Percentiles rank a stretch among this genome's conserved stretches.
phyloP scores from a whole-genome alignment of 1,140 invertebrate genomes.

The Leptinotarsa texana region DNA sequence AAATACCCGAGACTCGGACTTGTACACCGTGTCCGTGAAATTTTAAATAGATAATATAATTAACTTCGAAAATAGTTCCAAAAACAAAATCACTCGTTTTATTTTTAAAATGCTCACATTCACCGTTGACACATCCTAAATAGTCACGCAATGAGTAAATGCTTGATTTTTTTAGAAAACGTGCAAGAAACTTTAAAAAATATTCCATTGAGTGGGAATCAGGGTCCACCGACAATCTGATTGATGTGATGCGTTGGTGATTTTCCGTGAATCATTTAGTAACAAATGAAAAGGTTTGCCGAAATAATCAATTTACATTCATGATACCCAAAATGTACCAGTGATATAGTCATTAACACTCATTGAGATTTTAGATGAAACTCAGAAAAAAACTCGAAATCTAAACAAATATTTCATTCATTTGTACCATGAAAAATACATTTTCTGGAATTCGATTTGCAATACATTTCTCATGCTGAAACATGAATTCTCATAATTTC shows the following conservation, averaged over 20 bases:
- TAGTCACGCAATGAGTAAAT: conserved; percentile 4
- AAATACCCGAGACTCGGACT: background rate
- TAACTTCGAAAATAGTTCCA: background rate
- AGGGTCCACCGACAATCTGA: background rate
- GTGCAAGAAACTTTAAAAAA: background rate
- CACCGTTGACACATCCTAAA: conserved; percentile 2
- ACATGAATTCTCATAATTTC: no score
- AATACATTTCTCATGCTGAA: no score
- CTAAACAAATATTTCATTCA: no score
- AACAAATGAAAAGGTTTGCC: no score
- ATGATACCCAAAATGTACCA: no score
- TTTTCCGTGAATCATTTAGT: no score
- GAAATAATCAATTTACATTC: no score
- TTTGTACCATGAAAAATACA: no score
- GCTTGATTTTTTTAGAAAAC: background rate
- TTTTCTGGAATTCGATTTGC: no score
- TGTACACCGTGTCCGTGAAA: background rate
- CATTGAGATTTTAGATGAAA: no score
- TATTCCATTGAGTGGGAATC: background rate
- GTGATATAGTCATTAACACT: no score
- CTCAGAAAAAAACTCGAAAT: no score
- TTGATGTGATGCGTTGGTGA: background rate
- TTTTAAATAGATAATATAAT: conserved; percentile 9
- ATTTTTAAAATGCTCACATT: background rate
- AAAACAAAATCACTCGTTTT: background rate